Evolutionary conservation across 2,888 invertebrate genomes (phyloP).

Genomic region (Quadroppia sp.): DNA sequence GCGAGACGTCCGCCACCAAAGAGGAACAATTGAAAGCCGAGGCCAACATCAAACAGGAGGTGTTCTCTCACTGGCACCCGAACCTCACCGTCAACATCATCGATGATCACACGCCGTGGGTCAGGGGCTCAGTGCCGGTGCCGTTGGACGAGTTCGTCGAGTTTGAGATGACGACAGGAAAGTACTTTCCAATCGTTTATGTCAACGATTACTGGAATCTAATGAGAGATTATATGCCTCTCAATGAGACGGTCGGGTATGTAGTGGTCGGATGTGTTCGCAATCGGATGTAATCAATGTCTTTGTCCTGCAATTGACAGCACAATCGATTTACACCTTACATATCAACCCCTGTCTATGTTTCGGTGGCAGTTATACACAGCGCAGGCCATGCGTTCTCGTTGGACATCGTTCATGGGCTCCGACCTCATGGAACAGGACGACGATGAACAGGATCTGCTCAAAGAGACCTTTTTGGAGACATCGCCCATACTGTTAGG

Average conservation of each 20-base stretch:
- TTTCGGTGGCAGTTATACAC: slow-evolving; percentile 99
- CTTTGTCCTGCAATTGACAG: slow-evolving; percentile 48
- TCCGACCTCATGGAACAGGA: slow-evolving; percentile 62
- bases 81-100: slow-evolving; percentile 93
- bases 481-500: slow-evolving; percentile 93
- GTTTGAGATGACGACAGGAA: slow-evolving; percentile 76
- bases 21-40: slow-evolving; percentile 70
- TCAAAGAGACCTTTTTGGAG: slow-evolving; percentile 82
- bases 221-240: slow-evolving; percentile 83
- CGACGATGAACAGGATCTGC: slow-evolving; percentile 63
- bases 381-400: slow-evolving; percentile 87
- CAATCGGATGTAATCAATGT: background rate
- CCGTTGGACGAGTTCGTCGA: slow-evolving; percentile 88
- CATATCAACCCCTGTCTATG: slow-evolving; percentile 75
- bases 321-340: slow-evolving; percentile 61
- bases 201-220: slow-evolving; percentile 99
- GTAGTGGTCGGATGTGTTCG: slow-evolving; percentile 45
- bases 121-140: slow-evolving; percentile 79
- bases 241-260: slow-evolving; percentile 75
- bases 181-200: slow-evolving; percentile 89
- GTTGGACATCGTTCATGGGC: slow-evolving; percentile 67
- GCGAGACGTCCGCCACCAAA: slow-evolving; percentile 71
- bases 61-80: slow-evolving; percentile 98
- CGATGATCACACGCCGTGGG: slow-evolving; percentile 93
- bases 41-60: slow-evolving; percentile 68